Percentiles rank a stretch among this genome's conserved stretches.
These are phyloP conservation scores for Harpegnathos saltator DNA, from an alignment of 1,140 invertebrate species.

Conservation along the genomic window DNA sequence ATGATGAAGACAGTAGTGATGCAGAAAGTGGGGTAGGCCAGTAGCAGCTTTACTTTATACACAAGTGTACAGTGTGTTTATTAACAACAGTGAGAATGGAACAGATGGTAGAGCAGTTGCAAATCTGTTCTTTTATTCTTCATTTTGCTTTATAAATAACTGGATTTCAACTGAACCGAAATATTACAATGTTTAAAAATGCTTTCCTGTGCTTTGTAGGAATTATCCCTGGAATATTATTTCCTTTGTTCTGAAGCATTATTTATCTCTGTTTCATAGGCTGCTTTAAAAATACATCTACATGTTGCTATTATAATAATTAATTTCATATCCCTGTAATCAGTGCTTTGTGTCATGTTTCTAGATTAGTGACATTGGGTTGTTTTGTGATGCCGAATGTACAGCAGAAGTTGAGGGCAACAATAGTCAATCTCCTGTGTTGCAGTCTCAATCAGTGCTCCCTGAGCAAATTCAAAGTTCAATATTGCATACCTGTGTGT, in stretches of 20 bases:
- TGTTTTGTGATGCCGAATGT: constrained; percentile 80
- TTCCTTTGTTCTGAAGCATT: too few relatives aligned
- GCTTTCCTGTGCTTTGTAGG: too few relatives aligned
- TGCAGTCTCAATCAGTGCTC: constrained; percentile 71
- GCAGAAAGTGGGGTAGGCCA: constrained; percentile 80
- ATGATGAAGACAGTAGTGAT: constrained; percentile 79
- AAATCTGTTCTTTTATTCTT: too few relatives aligned
- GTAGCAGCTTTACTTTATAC: not conserved
- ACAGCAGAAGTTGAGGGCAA: constrained; percentile 78
- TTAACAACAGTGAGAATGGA: too few relatives aligned
- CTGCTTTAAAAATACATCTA: not conserved
- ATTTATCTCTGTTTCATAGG: too few relatives aligned
- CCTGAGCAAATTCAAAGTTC: constrained; percentile 78
- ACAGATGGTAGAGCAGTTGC: too few relatives aligned
- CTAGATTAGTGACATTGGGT: constrained; percentile 81
- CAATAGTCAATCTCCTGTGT: constrained; percentile 70
- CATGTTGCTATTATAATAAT: not conserved
- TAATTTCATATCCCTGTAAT: not conserved
- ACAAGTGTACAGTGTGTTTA: too few relatives aligned
- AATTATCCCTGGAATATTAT: too few relatives aligned
- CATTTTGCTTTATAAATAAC: too few relatives aligned
- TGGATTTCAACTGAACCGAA: too few relatives aligned
- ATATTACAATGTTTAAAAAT: too few relatives aligned
- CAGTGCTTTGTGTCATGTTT: not conserved
- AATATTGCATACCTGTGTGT: constrained; percentile 79